These are phyloP conservation scores for Nipponia nippon DNA, from an alignment of 2,113 vertebrate species.

Conservation along the genomic window DNA sequence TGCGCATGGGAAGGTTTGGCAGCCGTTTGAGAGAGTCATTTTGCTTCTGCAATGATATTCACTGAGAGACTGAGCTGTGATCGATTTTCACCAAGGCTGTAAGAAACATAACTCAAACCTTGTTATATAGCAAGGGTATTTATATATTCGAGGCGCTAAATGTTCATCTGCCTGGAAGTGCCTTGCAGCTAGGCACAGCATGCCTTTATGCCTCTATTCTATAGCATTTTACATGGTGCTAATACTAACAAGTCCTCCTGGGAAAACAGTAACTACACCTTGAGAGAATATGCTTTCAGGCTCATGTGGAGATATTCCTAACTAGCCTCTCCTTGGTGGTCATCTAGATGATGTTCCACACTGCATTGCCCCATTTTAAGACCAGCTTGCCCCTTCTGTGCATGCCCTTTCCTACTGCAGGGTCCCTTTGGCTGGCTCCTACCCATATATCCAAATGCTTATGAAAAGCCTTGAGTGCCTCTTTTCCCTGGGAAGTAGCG, in stretches of 20 bases:
- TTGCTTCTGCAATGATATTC: background rate
- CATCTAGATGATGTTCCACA: background rate
- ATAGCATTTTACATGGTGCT: background rate
- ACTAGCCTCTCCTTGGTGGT: background rate
- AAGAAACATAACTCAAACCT: slow-evolving; percentile 24
- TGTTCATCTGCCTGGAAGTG: background rate
- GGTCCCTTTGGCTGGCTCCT: background rate
- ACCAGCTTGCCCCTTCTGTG: background rate
- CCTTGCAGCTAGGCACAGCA: background rate
- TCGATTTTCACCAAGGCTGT: background rate
- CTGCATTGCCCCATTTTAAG: background rate
- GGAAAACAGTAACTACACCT: background rate
- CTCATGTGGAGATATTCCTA: background rate
- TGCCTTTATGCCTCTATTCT: background rate
- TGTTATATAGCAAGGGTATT: slow-evolving; percentile 2
- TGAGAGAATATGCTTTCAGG: background rate
- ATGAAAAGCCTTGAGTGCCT: background rate
- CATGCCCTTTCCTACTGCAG: background rate
- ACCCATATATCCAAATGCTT: background rate
- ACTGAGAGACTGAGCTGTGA: background rate
- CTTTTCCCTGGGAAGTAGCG: background rate
- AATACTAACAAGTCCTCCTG: background rate
- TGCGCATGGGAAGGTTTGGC: background rate
- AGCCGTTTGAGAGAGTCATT: background rate
- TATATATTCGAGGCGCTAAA: background rate